These are phyloP conservation scores for Callaeas wilsoni DNA, from an alignment of 2,113 vertebrate species.

Conservation along the genomic window DNA sequence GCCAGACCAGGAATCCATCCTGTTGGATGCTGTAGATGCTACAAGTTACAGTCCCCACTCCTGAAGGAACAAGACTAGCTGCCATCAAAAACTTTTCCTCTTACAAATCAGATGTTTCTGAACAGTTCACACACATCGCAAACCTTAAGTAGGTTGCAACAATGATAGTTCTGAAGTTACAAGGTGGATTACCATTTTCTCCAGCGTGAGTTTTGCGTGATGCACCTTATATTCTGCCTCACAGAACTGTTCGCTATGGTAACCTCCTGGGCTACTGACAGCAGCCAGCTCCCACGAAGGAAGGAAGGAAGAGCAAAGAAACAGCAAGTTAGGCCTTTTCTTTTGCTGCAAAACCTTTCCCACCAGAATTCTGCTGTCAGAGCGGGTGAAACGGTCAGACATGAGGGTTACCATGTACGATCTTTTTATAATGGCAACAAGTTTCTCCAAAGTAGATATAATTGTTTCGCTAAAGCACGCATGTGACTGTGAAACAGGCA, in stretches of 20 bases:
- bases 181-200: background rate
- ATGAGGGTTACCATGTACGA: background rate
- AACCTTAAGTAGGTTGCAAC: background rate
- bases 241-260: background rate
- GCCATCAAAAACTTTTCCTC: background rate
- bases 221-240: background rate
- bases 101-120: background rate
- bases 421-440: background rate
- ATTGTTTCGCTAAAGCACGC: background rate
- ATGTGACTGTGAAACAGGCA: background rate
- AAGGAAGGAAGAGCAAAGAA: background rate
- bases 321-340: background rate
- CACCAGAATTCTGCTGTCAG: background rate
- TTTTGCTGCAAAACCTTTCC: background rate
- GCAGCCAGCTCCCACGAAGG: background rate
- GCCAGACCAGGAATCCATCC: background rate
- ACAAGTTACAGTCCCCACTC: background rate
- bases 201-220: background rate
- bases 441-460: constrained; percentile 32
- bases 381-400: background rate
- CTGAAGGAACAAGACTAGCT: background rate
- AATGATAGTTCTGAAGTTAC: background rate
- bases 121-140: accelerated
- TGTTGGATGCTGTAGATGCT: accelerated
- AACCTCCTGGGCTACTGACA: constrained; percentile 17